Conservation (phyloP, 2,113 vertebrate species). For the Gasterosteus aculeatus region DNA sequence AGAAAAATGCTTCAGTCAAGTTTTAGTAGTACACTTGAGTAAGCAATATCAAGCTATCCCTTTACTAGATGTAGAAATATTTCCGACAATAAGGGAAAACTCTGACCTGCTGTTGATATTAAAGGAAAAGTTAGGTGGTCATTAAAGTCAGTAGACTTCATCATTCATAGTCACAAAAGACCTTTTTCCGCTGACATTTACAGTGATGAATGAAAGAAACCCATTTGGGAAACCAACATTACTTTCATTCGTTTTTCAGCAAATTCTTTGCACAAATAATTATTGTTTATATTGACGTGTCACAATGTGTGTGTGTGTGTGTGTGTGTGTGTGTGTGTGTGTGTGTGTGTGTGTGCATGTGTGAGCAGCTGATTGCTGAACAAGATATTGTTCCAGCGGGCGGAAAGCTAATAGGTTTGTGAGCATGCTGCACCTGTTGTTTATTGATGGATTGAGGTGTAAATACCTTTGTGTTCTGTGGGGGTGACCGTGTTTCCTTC, state of each 20-base stretch:
- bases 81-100: too few species aligned
- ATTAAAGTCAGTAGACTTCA: neutral
- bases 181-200: neutral
- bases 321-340: slow-evolving; percentile 5
- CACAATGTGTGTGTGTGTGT: neutral
- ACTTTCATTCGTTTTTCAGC: neutral
- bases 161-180: neutral
- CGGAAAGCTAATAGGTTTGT: slow-evolving; percentile 72
- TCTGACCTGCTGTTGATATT: too few species aligned
- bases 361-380: slow-evolving; percentile 33
- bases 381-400: slow-evolving; percentile 66
- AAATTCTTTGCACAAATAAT: neutral
- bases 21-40: neutral
- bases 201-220: neutral
- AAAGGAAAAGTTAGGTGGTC: neutral
- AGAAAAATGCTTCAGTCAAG: too few species aligned
- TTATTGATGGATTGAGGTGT: slow-evolving; percentile 72
- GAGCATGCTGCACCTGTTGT: slow-evolving; percentile 71
- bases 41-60: neutral
- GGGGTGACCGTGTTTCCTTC: slow-evolving; percentile 32
- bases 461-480: slow-evolving; percentile 66
- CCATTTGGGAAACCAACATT: neutral
- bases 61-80: neutral
- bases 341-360: slow-evolving; percentile 5
- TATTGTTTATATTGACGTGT: neutral